Evolutionary conservation across 1,140 invertebrate species (phyloP), one percentile per base, ranked within the genome.

Genomic region (Protaetia brevitarsis): DNA sequence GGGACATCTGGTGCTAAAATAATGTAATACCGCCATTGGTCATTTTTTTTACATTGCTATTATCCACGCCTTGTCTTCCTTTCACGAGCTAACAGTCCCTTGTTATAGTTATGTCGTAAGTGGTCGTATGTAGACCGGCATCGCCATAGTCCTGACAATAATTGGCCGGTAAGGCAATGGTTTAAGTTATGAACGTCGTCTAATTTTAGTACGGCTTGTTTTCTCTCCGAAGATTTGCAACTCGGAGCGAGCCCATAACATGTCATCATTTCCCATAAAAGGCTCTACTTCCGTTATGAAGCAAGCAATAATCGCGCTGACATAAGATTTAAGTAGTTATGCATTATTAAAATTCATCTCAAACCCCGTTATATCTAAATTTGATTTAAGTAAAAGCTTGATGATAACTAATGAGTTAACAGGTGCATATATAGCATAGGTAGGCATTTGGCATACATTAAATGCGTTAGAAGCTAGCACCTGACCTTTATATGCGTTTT

Each of bases 231-330:
- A 13, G 16, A 45, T 45, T 45, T 45, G 41, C 41, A 13, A 45
- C 41, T 23, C 41, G 10, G 41, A 45, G 16, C 41, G 4, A 45
- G 41, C 41, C 41, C 19, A 45, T 45, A 19, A 19, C 41, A 45
- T 13, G 41, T 45, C 41, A 45, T 45, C 13, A 45, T 45, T 45
- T 45, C 19, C 41, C 41, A 45, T 45, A 45, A 45, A 45, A 45
- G 16, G 41, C 23, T 45, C 23, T 21, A 45, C 41, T 45, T 45
- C 41, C 41, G 41, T 45, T 45, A 45, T 45, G 10, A 45, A 45
- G 41, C 8, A 45, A 45, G 41, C 16, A 45, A 45, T 45, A 45
- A 45, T 21, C 41, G 16, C 41, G 41, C 41, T 45, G 2, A 21
- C 16, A 45, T 13, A 45, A 45, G 41, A 13, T 10, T 8, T 19